Conservation (phyloP, 2,888 invertebrate genomes). For the Idaea straminata region DNA sequence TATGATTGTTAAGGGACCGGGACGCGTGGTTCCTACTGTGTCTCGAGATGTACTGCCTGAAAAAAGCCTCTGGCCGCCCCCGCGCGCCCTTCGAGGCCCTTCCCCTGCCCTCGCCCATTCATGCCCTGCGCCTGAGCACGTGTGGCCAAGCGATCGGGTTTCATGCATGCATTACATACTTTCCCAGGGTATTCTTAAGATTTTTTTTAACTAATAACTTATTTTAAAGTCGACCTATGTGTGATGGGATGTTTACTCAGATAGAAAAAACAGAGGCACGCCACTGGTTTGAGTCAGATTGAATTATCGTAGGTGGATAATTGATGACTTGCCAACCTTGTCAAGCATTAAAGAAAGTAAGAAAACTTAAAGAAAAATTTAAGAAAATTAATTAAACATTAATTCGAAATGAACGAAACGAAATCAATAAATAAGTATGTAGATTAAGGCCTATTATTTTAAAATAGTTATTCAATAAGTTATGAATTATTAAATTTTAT, state of each 20-base stretch:
- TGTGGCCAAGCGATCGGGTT: constrained; percentile 67
- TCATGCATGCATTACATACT: constrained; percentile 66
- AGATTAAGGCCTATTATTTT: not conserved
- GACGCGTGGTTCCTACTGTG: constrained; percentile 58
- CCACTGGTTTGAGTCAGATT: constrained; percentile 9
- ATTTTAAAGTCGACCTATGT: constrained; percentile 15
- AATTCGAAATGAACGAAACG: not conserved
- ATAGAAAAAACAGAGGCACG: constrained; percentile 17
- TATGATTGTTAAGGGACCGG: constrained; percentile 23
- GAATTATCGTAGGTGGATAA: not conserved
- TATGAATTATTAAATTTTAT: not conserved
- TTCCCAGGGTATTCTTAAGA: constrained; percentile 56
- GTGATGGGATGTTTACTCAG: constrained; percentile 18
- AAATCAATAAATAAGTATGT: not conserved
- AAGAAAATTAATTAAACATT: too few species aligned
- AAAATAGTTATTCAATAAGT: not conserved
- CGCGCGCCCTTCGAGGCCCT: constrained; percentile 34
- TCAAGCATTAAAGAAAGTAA: too few species aligned
- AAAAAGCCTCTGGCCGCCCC: constrained; percentile 66
- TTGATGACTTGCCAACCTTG: too few species aligned
- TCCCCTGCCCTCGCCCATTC: constrained; percentile 52
- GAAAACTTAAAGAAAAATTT: too few species aligned
- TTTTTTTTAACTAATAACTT: constrained; percentile 17
- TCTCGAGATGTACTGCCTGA: constrained; percentile 69
- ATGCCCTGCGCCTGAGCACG: constrained; percentile 58